Conservation (phyloP, 2,113 vertebrate genomes). For the Phasianus colchicus region DNA sequence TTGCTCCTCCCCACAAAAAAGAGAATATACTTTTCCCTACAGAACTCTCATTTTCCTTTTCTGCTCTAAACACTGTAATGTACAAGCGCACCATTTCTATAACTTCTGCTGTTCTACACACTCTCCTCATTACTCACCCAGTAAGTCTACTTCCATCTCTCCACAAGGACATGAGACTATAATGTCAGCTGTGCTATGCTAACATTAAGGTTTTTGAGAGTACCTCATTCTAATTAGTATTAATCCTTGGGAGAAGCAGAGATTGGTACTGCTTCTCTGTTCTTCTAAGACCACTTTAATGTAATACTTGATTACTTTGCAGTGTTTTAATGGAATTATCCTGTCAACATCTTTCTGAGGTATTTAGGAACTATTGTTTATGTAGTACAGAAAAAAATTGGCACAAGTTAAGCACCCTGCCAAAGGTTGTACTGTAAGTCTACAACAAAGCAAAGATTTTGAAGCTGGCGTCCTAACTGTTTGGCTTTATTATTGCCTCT, state of each 20-base stretch:
- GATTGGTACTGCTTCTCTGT: not conserved
- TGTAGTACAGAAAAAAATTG: not conserved
- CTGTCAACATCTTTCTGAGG: slow-evolving; percentile 21
- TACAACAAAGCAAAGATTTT: not conserved
- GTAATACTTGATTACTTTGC: not conserved
- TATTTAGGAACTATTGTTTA: slow-evolving; percentile 28
- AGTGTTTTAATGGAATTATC: slow-evolving; percentile 18
- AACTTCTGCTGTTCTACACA: not conserved
- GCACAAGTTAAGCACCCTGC: not conserved
- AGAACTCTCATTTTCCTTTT: not conserved
- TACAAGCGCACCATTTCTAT: not conserved
- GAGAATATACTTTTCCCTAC: not conserved
- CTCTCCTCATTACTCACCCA: not conserved
- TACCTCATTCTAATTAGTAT: not conserved
- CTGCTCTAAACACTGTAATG: not conserved
- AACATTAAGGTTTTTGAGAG: not conserved
- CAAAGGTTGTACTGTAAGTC: not conserved
- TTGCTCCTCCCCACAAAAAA: not conserved
- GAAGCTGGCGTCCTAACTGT: not conserved
- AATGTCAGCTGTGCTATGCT: not conserved
- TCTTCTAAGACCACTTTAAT: not conserved
- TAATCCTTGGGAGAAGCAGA: not conserved
- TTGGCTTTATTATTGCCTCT: not conserved
- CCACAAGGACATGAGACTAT: not conserved
- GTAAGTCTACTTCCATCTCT: not conserved